Evolutionary conservation across 2,888 invertebrate species (phyloP).

Genomic region (Polymixis flavicincta): DNA sequence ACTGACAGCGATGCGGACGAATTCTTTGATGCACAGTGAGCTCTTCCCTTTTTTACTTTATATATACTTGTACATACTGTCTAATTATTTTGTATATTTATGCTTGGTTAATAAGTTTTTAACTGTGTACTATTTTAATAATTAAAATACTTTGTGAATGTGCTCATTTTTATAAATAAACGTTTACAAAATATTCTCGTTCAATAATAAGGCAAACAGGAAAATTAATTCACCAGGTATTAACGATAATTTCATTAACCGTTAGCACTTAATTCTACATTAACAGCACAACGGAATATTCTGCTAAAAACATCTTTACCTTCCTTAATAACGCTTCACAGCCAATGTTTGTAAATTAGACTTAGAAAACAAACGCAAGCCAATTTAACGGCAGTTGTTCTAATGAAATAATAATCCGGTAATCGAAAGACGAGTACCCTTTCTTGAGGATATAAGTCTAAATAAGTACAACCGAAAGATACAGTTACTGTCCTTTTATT

Average conservation of each 20-base stretch:
- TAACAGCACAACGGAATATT: background rate
- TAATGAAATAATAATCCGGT: conserved; percentile 78
- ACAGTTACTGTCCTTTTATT: conserved; percentile 44
- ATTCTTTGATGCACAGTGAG: too few species aligned
- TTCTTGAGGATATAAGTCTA: conserved; percentile 71
- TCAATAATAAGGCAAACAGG: background rate
- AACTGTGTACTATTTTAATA: too few species aligned
- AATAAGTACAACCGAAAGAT: conserved; percentile 63
- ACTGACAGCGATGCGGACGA: too few species aligned
- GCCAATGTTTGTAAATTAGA: conserved; percentile 50
- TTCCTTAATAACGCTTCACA: conserved; percentile 34
- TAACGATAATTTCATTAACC: conserved; percentile 13
- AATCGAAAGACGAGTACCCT: conserved; percentile 71
- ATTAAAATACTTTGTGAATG: too few species aligned
- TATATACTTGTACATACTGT: too few species aligned
- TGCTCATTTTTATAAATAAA: too few species aligned
- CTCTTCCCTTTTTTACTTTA: too few species aligned
- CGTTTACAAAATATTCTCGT: background rate
- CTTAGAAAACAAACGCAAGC: conserved; percentile 50
- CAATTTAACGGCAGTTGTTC: conserved; percentile 68
- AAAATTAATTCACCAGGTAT: background rate
- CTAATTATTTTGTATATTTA: too few species aligned
- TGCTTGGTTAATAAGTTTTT: too few species aligned
- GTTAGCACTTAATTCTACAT: conserved; percentile 8
- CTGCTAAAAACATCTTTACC: conserved; percentile 21